phyloP scores from a whole-genome alignment of 2,888 invertebrate species.

The Willowsia nigromaculata region DNA sequence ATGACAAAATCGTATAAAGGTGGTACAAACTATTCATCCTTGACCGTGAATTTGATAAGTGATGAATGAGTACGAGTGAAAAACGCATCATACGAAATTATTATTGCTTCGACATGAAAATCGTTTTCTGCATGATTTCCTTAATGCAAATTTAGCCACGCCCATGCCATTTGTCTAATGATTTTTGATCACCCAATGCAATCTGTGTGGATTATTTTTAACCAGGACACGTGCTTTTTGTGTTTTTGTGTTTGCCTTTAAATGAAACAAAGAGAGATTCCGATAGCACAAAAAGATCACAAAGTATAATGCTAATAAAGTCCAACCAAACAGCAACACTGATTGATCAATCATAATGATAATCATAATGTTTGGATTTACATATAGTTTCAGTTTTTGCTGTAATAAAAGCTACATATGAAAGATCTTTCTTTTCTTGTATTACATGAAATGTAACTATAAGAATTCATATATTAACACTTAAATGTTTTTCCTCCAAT shows the following conservation, averaged over 20 bases:
- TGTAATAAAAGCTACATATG: no score
- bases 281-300: background rate
- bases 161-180: slow-evolving; percentile 27
- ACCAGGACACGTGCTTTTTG: slow-evolving; percentile 42
- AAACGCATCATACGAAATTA: background rate
- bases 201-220: background rate
- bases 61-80: slow-evolving; percentile 22
- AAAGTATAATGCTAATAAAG: background rate
- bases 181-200: background rate
- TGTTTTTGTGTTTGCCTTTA: background rate
- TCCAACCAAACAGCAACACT: background rate
- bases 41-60: slow-evolving; percentile 56
- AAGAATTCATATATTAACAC: no score
- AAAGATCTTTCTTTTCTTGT: background rate
- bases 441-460: no score
- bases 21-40: slow-evolving; percentile 48
- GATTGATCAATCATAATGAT: no score
- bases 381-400: no score
- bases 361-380: no score
- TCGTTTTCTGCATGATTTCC: slow-evolving; percentile 56
- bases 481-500: no score
- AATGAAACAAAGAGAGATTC: background rate
- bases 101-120: slow-evolving; percentile 21
- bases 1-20: slow-evolving; percentile 30
- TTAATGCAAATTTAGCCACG: slow-evolving; percentile 42